Evolutionary conservation across 2,888 invertebrate species (phyloP).

Genomic region (Gastracanthus pulcherrimus): DNA sequence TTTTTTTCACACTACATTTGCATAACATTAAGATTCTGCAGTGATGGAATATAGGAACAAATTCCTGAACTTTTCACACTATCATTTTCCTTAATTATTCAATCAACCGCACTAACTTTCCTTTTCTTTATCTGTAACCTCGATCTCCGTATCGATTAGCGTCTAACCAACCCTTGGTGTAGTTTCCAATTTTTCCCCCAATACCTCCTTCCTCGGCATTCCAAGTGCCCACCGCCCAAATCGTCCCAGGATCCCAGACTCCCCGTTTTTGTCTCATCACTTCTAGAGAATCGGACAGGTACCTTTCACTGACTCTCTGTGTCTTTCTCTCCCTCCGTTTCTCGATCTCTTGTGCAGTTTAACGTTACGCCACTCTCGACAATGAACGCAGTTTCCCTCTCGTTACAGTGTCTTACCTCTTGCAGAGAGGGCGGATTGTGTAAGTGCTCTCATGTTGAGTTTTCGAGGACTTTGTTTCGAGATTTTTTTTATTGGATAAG

Average conservation of each 20-base stretch:
- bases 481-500: background rate
- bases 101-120: constrained; percentile 37
- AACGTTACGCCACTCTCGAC: constrained; percentile 31
- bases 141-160: constrained; percentile 28
- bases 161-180: background rate
- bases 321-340: background rate
- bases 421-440: constrained; percentile 25
- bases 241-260: constrained; percentile 5
- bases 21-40: background rate
- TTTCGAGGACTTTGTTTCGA: constrained; percentile 1
- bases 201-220: constrained; percentile 16
- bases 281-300: constrained; percentile 32
- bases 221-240: background rate
- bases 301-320: background rate
- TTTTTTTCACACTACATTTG: no score
- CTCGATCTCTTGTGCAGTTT: background rate
- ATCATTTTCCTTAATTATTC: constrained; percentile 36
- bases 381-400: constrained; percentile 19
- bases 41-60: background rate
- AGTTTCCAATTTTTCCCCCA: constrained; percentile 15
- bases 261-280: constrained; percentile 36
- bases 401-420: constrained; percentile 17
- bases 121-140: background rate
- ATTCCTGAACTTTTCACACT: constrained; percentile 22
- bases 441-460: background rate